Base-by-base conservation (phyloP, 2,888 invertebrate species). In the Psylliodes chrysocephalus region DNA sequence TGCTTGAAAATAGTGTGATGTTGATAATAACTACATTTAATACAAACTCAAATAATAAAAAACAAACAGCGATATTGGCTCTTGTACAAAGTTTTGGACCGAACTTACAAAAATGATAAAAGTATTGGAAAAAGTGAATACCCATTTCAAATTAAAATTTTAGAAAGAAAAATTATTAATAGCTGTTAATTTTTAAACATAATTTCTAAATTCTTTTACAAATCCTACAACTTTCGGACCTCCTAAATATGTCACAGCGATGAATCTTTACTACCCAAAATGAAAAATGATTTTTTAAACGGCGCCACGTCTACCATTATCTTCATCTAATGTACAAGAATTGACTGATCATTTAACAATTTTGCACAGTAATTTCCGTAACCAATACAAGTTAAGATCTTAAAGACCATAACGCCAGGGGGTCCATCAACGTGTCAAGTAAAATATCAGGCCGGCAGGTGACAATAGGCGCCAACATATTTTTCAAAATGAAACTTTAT, bases 391-490 rank as follows among this genome's bases (percentile, higher is more conserved):
- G 63, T 59, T 47, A 53, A 55, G 63, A 63, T 61, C 57, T 44
- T 46, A 60, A 63, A 68, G 42, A 44, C 59, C 28, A 59, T 2
- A 62, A 22, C 68, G 38, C 60, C 62, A 44, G 66, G 66, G 54
- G 17, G 35, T 57, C 66, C 40, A 42, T 64, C 66, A 57, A 59
- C 59, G 61, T 64, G 66, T 63, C 65, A 65, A 63, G 63, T 65
- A 47, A 63, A 64, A 18, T 47, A 59, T 64, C 60, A 51, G 30
- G 44, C 17, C 40, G 38, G 18, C 68, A 69, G 64, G 66, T 69
- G 68, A 66, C 60, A 69, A 69, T 63, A 64, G 68, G 68, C 68
- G 68, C 68, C 68, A 69, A 51, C 56, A 60, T 63, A 63, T 66
- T 69, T 69, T 69, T 69, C 63, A 69, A 63, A 60, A 40, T 2